phyloP scores from a whole-genome alignment of 1,140 invertebrate species.

The Temnothorax curvispinosus region DNA sequence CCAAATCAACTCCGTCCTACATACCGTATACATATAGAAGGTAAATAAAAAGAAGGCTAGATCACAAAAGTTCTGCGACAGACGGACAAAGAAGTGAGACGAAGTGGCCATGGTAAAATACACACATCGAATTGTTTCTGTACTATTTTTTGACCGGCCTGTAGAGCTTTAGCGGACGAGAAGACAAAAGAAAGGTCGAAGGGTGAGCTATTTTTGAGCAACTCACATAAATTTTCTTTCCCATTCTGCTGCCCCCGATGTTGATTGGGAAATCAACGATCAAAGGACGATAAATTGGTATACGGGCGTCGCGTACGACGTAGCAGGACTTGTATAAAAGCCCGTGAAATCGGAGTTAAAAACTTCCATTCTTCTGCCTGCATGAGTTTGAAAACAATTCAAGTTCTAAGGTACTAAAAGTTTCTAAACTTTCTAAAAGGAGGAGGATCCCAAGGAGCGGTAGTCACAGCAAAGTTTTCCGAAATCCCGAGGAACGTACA shows the following conservation, averaged over 20 bases:
- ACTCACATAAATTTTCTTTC: conserved; percentile 28
- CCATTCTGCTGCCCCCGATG: background rate
- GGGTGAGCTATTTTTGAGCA: conserved; percentile 39
- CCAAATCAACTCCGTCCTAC: background rate
- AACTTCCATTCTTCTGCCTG: background rate
- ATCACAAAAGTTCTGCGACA: background rate
- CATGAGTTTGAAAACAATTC: conserved; percentile 23
- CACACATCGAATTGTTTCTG: background rate
- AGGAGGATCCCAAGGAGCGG: background rate
- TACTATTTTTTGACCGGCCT: background rate
- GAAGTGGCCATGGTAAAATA: background rate
- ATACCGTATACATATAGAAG: background rate
- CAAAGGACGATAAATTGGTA: conserved; percentile 5
- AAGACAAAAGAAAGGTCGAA: conserved; percentile 34
- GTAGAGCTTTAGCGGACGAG: background rate
- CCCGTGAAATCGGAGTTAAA: background rate
- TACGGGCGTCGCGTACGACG: background rate
- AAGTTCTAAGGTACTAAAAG: conserved; percentile 15
- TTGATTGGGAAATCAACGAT: conserved; percentile 5
- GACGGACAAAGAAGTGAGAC: background rate
- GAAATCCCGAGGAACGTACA: background rate
- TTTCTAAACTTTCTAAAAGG: background rate
- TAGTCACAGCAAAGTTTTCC: background rate
- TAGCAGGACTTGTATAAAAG: background rate
- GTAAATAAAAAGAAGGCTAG: background rate